Percentiles rank a stretch among this genome's conserved stretches.
These are phyloP conservation scores for Caenorhabditis sp. DNA, from an alignment of 2,888 invertebrate species.

Conservation along the genomic window DNA sequence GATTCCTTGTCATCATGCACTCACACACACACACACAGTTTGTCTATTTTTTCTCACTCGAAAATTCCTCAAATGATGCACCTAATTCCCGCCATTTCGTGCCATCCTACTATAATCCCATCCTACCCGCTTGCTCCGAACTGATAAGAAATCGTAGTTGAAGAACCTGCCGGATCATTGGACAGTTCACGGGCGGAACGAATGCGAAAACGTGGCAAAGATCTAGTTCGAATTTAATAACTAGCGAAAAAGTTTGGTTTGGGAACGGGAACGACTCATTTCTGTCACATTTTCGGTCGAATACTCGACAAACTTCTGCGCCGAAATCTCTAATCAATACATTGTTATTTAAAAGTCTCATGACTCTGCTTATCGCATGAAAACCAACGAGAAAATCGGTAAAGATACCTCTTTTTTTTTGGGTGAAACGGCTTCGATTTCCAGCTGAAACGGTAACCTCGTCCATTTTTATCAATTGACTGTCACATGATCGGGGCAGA, in stretches of 20 bases:
- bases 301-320: not conserved
- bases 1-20: no score
- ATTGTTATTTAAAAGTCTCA: conserved; percentile 24
- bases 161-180: no score
- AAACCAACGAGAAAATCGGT: not conserved
- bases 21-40: no score
- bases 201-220: no score
- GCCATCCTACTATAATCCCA: conserved; percentile 36
- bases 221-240: no score
- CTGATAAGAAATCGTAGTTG: conserved; percentile 17
- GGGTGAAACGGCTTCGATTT: not conserved
- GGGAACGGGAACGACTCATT: conserved; percentile 13
- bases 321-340: conserved; percentile 29
- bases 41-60: no score
- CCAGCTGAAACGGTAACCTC: conserved; percentile 13
- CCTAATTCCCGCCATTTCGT: conserved; percentile 19
- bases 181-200: conserved; percentile 19
- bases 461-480: conserved; percentile 10
- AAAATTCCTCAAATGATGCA: not conserved
- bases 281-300: conserved; percentile 29
- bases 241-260: no score
- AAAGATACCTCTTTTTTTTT: no score
- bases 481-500: conserved; percentile 27
- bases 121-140: conserved; percentile 16
- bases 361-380: conserved; percentile 24